A percentile compares a stretch with the other conserved stretches of the same genome.
Conservation (phyloP, 2,113 vertebrate species). For the Antechinus flavipes region DNA sequence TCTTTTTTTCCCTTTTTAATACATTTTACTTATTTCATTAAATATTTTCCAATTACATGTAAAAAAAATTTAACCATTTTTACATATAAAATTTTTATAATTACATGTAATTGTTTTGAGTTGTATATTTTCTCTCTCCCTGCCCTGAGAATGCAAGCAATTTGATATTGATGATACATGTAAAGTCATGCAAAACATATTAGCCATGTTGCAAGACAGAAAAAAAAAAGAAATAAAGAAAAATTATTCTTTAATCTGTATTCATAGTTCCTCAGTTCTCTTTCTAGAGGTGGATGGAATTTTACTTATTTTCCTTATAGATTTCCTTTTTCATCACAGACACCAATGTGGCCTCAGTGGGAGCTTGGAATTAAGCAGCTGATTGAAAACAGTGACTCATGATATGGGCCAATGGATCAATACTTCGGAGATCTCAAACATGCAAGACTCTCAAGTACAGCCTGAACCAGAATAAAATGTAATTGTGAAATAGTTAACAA, state of each 20-base stretch:
- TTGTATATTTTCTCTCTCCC: neutral
- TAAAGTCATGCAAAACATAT: neutral
- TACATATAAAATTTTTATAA: neutral
- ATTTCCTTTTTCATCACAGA: neutral
- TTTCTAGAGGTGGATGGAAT: neutral
- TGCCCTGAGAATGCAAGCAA: neutral
- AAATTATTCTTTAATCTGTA: neutral
- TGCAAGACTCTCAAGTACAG: neutral
- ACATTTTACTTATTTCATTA: neutral
- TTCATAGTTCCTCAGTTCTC: neutral
- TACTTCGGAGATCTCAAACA: neutral
- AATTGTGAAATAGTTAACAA: neutral
- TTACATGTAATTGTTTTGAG: neutral
- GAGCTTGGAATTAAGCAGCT: neutral
- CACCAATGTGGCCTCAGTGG: neutral
- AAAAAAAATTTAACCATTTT: neutral
- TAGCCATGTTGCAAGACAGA: neutral
- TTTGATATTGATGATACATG: neutral
- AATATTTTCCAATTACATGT: neutral
- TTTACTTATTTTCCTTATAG: neutral
- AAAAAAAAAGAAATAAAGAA: neutral
- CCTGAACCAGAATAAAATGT: neutral
- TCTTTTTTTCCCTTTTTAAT: neutral
- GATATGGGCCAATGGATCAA: neutral
- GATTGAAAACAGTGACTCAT: neutral